phyloP scores from a whole-genome alignment of 2,113 vertebrate genomes.

The Motacilla alba region DNA sequence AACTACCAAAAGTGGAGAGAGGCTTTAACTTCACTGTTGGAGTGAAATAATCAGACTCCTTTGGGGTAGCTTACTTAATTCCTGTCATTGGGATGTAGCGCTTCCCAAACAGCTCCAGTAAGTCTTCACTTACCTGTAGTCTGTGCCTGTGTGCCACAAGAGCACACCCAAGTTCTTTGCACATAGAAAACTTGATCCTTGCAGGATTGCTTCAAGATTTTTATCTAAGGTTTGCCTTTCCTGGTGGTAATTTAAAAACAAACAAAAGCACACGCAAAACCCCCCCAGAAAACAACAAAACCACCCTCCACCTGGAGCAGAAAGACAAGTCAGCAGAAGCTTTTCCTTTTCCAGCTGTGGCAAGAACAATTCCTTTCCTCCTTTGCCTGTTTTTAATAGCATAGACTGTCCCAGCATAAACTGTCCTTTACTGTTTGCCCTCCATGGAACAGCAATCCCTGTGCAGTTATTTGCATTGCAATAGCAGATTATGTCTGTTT shows the following conservation, averaged over 20 bases:
- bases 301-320: neutral
- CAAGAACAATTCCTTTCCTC: neutral
- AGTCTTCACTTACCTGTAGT: neutral
- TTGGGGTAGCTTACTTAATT: neutral
- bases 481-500: slow-evolving; percentile 11
- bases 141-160: neutral
- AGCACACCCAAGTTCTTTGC: neutral
- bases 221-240: neutral
- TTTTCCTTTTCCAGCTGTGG: neutral
- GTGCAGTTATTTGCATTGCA: neutral
- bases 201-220: neutral
- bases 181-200: neutral
- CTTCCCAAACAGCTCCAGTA: neutral
- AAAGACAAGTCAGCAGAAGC: neutral
- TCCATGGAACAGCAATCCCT: neutral
- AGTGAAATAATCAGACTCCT: neutral
- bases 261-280: neutral
- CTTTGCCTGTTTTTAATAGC: neutral
- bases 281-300: neutral
- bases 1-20: neutral
- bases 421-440: neutral
- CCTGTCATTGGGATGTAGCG: neutral
- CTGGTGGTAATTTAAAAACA: neutral
- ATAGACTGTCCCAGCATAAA: neutral
- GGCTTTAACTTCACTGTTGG: neutral